A percentile compares a stretch with the other conserved stretches of the same genome.
phyloP scores from a whole-genome alignment of 2,888 invertebrate species.

The Galeruca laticollis region DNA sequence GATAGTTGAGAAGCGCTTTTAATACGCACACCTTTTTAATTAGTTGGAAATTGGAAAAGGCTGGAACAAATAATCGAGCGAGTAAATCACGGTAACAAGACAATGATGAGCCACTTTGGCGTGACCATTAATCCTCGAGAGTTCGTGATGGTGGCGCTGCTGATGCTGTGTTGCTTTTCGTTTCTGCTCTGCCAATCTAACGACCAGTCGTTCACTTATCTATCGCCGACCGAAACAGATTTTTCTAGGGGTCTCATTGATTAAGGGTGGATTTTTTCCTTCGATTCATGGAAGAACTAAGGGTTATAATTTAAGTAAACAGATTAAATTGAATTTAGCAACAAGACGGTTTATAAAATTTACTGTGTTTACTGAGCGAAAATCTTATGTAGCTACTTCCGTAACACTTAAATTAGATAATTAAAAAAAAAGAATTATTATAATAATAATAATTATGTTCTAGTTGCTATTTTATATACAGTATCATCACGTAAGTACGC shows the following conservation, averaged over 20 bases:
- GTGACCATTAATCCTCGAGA: conserved; percentile 54
- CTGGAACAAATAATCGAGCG: conserved; percentile 54
- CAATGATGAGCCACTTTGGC: conserved; percentile 56
- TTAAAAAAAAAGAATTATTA: too few relatives aligned
- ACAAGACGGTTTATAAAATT: too few relatives aligned
- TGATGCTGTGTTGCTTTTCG: neutral
- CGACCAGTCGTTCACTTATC: conserved; percentile 49
- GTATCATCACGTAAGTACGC: too few relatives aligned
- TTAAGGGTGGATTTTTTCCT: conserved; percentile 12
- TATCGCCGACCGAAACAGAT: conserved; percentile 29
- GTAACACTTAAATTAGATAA: too few relatives aligned
- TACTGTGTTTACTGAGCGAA: too few relatives aligned
- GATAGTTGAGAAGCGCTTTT: conserved; percentile 31
- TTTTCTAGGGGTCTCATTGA: conserved; percentile 33
- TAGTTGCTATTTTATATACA: too few relatives aligned
- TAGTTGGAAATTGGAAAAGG: conserved; percentile 46
- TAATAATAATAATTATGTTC: too few relatives aligned
- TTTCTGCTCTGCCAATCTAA: conserved; percentile 41
- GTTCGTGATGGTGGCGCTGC: neutral
- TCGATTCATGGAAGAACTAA: neutral
- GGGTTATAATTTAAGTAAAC: neutral
- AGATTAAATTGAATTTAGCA: neutral
- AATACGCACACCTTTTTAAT: conserved; percentile 50
- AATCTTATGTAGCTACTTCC: too few relatives aligned
- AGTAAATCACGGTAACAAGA: conserved; percentile 59